Evolutionary conservation across 2,797 vertebrate species (phyloP), one percentile per base, ranked within the genome.

Genomic region (Fistularia tabacaria): DNA sequence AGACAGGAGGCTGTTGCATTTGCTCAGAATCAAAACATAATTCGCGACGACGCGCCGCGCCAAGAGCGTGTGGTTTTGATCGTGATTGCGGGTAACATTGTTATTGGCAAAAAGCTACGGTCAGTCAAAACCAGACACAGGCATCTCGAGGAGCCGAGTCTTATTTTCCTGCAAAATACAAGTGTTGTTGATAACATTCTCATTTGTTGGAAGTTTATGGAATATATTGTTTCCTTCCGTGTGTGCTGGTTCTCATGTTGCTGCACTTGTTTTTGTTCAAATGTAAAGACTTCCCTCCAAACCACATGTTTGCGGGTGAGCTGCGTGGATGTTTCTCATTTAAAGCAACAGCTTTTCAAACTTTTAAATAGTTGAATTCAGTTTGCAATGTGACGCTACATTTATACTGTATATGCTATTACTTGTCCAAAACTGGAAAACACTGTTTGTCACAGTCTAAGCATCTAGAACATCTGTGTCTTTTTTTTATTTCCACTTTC

Each of bases 151-250:
- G 72, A 76, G 74, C 71, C 81, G 76, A 40, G 41, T 74, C 71
- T 72, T 69, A 54, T 69, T 82, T 84, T 76, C 77, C 77, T 67
- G 59, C 72, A 77, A 65, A 81, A 73, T 74, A 36, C 79, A 64
- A 84, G 73, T 83, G 81, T 84, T 83, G 84, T 87, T 84, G 80
- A 87, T 88, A 86, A 88, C 76, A 62, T 66, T 77, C 76, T 76
- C 69, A 74, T 86, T 85, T 77, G 70, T 62, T 50, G 48, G 69
- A 14, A 83, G 81, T 81, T 83, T 85, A 81, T 77, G 60, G 71
- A 87, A 85, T 81, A 85, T 74, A 84, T 76, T 53, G 77, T 89
- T 90, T 88, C 84, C 82, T 88, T 89, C 85, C 86, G 87, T 89
- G 84, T 85, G 84, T 74, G 67, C 75, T 80, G 53, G 59, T 51